phyloP scores from a whole-genome alignment of 2,797 vertebrate genomes.

The Amblyopsis hoosieri region DNA sequence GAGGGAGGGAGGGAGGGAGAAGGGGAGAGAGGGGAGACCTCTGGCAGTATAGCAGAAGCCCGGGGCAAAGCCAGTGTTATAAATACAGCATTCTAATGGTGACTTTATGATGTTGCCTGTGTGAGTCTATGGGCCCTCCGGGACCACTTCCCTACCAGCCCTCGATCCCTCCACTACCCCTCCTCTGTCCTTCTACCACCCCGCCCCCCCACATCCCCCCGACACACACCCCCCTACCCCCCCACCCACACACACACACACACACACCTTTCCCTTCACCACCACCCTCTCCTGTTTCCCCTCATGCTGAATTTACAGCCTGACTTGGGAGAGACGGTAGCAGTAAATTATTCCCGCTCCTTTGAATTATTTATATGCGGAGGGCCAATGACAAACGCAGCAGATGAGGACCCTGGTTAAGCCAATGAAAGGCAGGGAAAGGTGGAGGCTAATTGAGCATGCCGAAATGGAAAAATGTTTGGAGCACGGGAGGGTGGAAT shows the following conservation, averaged over 20 bases:
- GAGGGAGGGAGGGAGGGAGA: constrained; percentile 19
- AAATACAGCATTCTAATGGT: constrained; percentile 92
- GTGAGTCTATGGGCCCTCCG: constrained; percentile 87
- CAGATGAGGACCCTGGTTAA: constrained; percentile 92
- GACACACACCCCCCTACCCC: neutral
- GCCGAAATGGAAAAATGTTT: constrained; percentile 94
- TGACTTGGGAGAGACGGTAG: constrained; percentile 77
- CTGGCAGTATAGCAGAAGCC: constrained; percentile 58
- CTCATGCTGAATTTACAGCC: constrained; percentile 93
- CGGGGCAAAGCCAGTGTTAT: constrained; percentile 82
- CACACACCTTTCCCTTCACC: constrained; percentile 46
- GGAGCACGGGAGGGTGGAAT: constrained; percentile 43
- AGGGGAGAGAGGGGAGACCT: neutral
- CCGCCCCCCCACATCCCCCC: constrained; percentile 69
- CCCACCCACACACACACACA: constrained; percentile 48
- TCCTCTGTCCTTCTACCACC: constrained; percentile 38
- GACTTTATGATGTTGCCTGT: constrained; percentile 94
- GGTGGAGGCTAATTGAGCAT: constrained; percentile 93
- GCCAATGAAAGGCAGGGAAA: constrained; percentile 92
- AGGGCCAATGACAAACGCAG: constrained; percentile 90
- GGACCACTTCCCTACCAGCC: constrained; percentile 84
- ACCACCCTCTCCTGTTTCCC: constrained; percentile 67
- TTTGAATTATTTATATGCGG: constrained; percentile 91
- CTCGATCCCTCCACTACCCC: constrained; percentile 51
- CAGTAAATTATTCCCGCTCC: constrained; percentile 83